Base-by-base conservation (phyloP, 2,888 invertebrate species). In the Aleiodes alternator region DNA sequence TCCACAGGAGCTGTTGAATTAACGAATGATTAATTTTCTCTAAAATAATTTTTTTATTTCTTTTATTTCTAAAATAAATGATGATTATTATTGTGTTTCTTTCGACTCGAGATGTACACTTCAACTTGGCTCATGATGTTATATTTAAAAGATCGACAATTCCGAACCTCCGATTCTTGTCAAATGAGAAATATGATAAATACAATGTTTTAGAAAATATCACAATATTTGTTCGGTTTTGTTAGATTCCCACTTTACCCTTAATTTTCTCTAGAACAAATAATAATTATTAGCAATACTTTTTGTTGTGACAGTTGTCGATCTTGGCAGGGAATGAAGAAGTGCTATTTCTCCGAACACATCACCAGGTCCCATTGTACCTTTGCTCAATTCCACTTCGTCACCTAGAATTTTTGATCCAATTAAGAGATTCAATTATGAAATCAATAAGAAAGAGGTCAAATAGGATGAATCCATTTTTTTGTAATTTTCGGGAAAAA, bases 341-440 rank as follows among this genome's bases (percentile, higher is more conserved):
- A 94, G 86, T 0, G 93, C 93, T 12, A 93, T 91, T 87, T 94
- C 94, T 0, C 94, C 94, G 81, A 94, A 94, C 90, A 92, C 92
- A 72, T 92, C 92, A 0, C 94, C 94, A 0, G 91, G 79, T 31
- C 90, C 90, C 88, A 93, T 90, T 0, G 84, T 84, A 5, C 92
- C 92, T 8, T 92, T 87, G 14, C 92, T 91, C 29, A 82, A 76
- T 75, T 82, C 78, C 48, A 73, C 78, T 5, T 80, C 59, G 31
- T 87, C 86, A 4, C 83, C 87, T 87, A 16, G 4, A 23, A 75
- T 59, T 11, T 31, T 64, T 38, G 50, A 43, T 56, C 14, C 38
- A 66, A 9, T 43, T 43, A 43, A 43, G 43, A 1, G 9, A 43
- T 9, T 8, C 34, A 34, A 34, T 34, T 4, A 34, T 34, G 34